Evolutionary conservation across 37 sponge, comb jelly and placozoan species (phyloP), one percentile per base, ranked within the genome.

Genomic region (Cladorhizidae sp.): DNA sequence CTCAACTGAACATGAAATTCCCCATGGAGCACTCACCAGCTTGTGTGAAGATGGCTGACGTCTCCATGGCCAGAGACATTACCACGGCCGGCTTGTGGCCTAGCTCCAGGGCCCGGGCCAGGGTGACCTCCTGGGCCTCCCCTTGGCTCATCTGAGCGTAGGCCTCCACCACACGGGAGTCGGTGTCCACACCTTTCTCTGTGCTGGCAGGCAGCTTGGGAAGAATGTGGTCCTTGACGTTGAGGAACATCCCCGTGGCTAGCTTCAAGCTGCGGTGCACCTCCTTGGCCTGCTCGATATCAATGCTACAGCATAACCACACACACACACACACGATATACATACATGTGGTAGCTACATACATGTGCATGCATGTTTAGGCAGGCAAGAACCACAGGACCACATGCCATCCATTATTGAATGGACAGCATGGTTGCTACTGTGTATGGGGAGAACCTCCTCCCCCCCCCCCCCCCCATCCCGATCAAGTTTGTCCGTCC

Each of bases 61-160:
- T 98, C 62, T 94, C 97, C 17, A 68, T 58, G 22, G 97, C 76
- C 52, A 98, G 84, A 23, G 95, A 87, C 25, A 82, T 90, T 35
- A 98, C 86, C 0, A 98, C 88, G 33, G 81, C 50, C 23, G 97
- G 89, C 56, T 98, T 96, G 85, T 98, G 99, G 36, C 90, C 90
- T 75, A 98, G 67, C 79, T 96, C 99, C 64, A 98, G 74, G 23
- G 99, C 99, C 73, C 99, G 74, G 36, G 91, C 99, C 57, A 98
- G 79, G 3, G 99, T 98, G 21, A 98, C 85, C 76, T 97, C 98
- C 73, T 97, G 95, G 12, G 98, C 98, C 59, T 97, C 98, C 7
- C 89, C 96, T 49, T 92, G 96, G 62, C 91, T 92, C 80, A 96
- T 95, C 61, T 86, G 73, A 22, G 87, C 86, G 70, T 98, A 98